Conservation (phyloP, 2,888 invertebrate genomes). For the Acrobasis repandana region DNA sequence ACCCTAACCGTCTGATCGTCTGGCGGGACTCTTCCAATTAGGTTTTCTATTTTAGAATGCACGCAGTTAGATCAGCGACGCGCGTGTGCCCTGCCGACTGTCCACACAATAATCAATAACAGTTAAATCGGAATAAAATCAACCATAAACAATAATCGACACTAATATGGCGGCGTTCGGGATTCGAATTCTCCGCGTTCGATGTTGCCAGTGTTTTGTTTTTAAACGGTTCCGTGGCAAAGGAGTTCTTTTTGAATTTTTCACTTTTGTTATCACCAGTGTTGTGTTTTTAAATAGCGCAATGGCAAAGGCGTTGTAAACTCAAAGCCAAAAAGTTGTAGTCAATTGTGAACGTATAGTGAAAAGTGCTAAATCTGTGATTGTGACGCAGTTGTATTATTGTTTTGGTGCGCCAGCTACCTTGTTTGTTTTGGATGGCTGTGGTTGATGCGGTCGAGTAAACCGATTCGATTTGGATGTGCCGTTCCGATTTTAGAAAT, state of each 20-base stretch:
- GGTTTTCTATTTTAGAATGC: slow-evolving; percentile 68
- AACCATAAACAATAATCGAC: slow-evolving; percentile 45
- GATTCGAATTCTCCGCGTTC: slow-evolving; percentile 34
- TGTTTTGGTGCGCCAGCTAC: slow-evolving; percentile 30
- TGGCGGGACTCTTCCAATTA: slow-evolving; percentile 63
- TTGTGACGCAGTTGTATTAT: slow-evolving; percentile 21
- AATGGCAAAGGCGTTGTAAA: slow-evolving; percentile 15
- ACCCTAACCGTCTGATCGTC: slow-evolving; percentile 68
- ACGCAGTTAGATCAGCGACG: slow-evolving; percentile 45
- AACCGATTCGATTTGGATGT: slow-evolving; percentile 23
- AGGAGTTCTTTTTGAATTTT: slow-evolving; percentile 25
- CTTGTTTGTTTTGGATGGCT: slow-evolving; percentile 31
- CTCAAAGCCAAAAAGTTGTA: neutral
- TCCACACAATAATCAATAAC: slow-evolving; percentile 37
- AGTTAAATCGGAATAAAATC: slow-evolving; percentile 51
- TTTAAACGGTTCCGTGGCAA: slow-evolving; percentile 20
- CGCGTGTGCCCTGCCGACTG: slow-evolving; percentile 49
- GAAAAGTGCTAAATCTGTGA: neutral
- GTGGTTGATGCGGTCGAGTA: slow-evolving; percentile 21
- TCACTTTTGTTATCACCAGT: slow-evolving; percentile 9
- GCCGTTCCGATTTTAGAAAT: slow-evolving; percentile 28
- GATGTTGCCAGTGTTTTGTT: slow-evolving; percentile 24
- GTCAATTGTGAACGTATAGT: neutral
- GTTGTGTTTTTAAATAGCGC: slow-evolving; percentile 21
- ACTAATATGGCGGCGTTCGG: slow-evolving; percentile 33